Conservation (phyloP, 92 coral and sea anemone species). For the Umimayanthus kanabou region DNA sequence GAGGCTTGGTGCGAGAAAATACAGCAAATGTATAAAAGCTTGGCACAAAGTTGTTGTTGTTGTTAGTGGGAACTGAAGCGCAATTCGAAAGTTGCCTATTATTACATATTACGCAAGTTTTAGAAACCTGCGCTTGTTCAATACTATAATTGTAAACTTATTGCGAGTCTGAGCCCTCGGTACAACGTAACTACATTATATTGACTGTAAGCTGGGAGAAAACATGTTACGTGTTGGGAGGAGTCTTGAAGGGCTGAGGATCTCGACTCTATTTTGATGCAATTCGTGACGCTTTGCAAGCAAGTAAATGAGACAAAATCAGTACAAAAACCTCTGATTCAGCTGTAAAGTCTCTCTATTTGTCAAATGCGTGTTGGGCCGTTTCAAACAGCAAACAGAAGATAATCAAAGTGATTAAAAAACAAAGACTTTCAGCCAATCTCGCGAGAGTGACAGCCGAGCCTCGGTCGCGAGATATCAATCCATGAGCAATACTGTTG, state of each 20-base stretch:
- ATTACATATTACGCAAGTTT: not conserved
- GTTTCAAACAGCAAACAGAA: not conserved
- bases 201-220: not conserved
- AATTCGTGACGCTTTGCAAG: slow-evolving; percentile 1
- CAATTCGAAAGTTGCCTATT: too few relatives aligned
- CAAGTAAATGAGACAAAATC: slow-evolving; percentile 2
- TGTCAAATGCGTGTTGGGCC: not conserved
- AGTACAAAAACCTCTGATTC: not conserved
- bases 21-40: too few relatives aligned
- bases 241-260: not conserved
- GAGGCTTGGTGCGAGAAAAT: too few relatives aligned
- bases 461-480: not conserved
- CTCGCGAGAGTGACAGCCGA: not conserved
- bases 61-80: too few relatives aligned
- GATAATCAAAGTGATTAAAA: not conserved
- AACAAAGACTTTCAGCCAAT: not conserved
- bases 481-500: not conserved
- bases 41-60: too few relatives aligned
- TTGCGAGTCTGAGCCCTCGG: too few relatives aligned
- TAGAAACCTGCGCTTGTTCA: not conserved
- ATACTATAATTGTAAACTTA: not conserved
- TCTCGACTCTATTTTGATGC: not conserved
- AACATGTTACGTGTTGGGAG: not conserved
- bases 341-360: not conserved
- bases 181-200: not conserved